Base-by-base conservation (phyloP, 2,113 vertebrate genomes). In the Tachysurus vachellii region DNA sequence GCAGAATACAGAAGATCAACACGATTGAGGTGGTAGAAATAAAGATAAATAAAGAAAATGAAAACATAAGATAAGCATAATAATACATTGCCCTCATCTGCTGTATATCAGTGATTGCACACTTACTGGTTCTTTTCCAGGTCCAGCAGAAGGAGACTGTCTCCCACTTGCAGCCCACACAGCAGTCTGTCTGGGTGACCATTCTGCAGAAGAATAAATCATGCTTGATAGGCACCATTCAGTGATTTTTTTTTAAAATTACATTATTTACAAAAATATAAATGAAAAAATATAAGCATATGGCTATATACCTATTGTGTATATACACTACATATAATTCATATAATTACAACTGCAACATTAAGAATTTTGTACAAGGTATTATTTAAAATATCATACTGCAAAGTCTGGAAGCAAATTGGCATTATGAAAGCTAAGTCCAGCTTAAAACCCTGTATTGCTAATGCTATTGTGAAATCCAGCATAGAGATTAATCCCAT, bases 111-210 rank as follows among this genome's bases (percentile, higher is more conserved):
- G 59, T 76, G 44, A n/a, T 13, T 75, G 28, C 56, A 68, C 9
- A 76, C 96, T 96, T 92, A 99, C 98, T 95, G 94, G 88, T 96
- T 97, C 83, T 95, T 96, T 83, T 94, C 93, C 93, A 99, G 94
- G 87, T 98, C 96, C 92, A 99, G 87, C 28, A 96, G 68, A 54
- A 96, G 92, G 23, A 44, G 77, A 0, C 54, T 84, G 36, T 95
- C 95, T 5, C 95, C 95, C 71, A 97, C 86, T 89, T 96, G 93
- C 92, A 99, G 59, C 17, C 91, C 93, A 80, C 96, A 92, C 85
- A 80, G 90, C 91, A 98, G 92, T 28, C 2, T 89, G 66, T 93
- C 54, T 0, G 96, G 96, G 89, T 96, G 96, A 0, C 92, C 94
- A 5, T 90, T 90, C 95, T 96, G 91, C 31, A 82, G 1, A 89